Evolutionary conservation across 2,113 vertebrate species (phyloP), one percentile per base, ranked within the genome.

Genomic region (Talpa occidentalis): DNA sequence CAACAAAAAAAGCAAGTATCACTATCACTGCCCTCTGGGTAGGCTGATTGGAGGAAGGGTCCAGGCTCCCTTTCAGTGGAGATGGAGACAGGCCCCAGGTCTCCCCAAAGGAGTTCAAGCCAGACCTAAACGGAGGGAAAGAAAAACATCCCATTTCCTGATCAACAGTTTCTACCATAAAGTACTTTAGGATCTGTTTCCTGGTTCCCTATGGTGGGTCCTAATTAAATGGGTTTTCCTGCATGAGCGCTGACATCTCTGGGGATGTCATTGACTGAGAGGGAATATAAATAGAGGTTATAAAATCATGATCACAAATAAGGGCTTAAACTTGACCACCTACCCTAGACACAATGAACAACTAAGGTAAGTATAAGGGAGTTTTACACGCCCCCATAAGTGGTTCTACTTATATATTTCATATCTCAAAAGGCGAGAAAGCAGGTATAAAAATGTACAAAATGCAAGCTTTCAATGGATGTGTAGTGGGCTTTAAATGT

Each of bases 191-290:
- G 88, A 49, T 47, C 83, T 88, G 67, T 77, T 96, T 96, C 95
- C 96, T 94, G 94, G 52, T 90, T 92, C 81, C 35, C 90, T 81
- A 73, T 40, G 40, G 86, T 67, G 81, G 77, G 85, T 80, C 91
- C 91, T 93, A 70, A 95, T 90, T 84, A 90, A 94, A 72, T 11
- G 83, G 80, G 77, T 52, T 94, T 96, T 94, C 88, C 88, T 94
- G 64, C 42, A 54, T 14, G 40, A 59, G 40, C 70, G 87, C 78
- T 76, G 79, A 28, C 69, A 78, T 70, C 88, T 93, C 89, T 70
- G 52, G 73, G 81, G 88, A 93, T 14, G 2, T 81, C 64, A 16
- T 2, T 40, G 44, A 52, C 59, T 79, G 83, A 81, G 32, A 89
- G 52, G 85, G 70, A 77, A 28, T 47, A 28, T 74, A 66, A 91